Base-by-base conservation (phyloP, 2,888 invertebrate species). In the Lasioglossum vierecki region DNA sequence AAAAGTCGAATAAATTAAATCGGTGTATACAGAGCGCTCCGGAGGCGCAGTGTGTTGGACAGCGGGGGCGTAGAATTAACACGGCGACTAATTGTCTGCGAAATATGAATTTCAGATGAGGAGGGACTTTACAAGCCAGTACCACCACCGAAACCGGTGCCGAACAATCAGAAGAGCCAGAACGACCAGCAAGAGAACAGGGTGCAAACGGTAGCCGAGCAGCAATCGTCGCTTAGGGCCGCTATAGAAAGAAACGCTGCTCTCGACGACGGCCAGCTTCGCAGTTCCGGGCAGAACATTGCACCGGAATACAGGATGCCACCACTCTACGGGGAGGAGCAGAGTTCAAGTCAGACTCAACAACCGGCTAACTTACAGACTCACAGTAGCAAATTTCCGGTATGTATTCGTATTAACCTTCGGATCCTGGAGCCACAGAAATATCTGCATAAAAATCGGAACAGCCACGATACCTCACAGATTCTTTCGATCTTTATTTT, bases 311-410 rank as follows among this genome's bases (percentile, higher is more conserved):
- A 94, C 94, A 94, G 94, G 90, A 94, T 94, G 94, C 94, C 94
- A 92, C 94, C 94, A 82, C 89, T 95, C 85, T 94, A 95, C 92
- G 95, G 94, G 87, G 95, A 95, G 84, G 94, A 94, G 93, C 95
- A 91, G 92, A 95, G 89, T 93, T 96, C 95, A 93, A 95, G 93
- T 95, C 95, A 92, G 93, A 94, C 93, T 86, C 95, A 92, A 93
- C 94, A 91, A 94, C 95, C 92, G 93, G 94, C 93, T 72, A 94
- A 93, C 90, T 95, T 97, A 30, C 97, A 97, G 94, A 97, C 97
- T 46, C 97, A 97, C 95, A 97, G 97, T 90, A 97, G 96, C 91
- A 97, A 97, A 94, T 97, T 97, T 95, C 97, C 97, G 94, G 97
- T 97, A 95, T 96, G 92, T 73, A 46, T 35, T 0, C 46, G 13